phyloP scores from a whole-genome alignment of 1,140 invertebrate genomes.

The Drosophila yakuba region DNA sequence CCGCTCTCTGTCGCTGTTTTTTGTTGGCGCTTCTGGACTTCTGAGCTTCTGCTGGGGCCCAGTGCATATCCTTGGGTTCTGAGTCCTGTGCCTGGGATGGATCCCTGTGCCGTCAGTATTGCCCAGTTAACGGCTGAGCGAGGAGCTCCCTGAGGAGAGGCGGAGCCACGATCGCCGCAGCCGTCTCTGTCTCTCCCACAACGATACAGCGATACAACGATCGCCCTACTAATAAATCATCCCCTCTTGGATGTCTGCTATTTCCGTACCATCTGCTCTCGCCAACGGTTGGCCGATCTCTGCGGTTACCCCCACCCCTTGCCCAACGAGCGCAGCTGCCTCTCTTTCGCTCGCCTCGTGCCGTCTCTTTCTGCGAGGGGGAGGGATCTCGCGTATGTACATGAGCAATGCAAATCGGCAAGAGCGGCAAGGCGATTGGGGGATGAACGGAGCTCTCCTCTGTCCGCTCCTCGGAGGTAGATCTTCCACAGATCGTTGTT shows the following conservation, averaged over 20 bases:
- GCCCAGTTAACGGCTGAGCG: constrained; percentile 46
- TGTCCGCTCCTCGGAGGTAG: neutral
- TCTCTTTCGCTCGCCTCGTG: neutral
- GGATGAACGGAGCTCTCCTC: constrained; percentile 1
- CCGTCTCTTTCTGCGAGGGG: constrained; percentile 2
- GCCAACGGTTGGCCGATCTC: constrained; percentile 41
- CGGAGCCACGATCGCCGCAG: constrained; percentile 29
- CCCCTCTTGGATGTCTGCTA: constrained; percentile 34
- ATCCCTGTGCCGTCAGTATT: constrained; percentile 50
- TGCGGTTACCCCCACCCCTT: constrained; percentile 15
- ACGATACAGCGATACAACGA: constrained; percentile 12
- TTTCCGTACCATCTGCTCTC: constrained; percentile 36
- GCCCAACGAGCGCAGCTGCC: neutral
- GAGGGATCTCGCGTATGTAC: constrained; percentile 14
- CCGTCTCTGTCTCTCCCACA: neutral
- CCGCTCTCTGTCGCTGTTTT: neutral
- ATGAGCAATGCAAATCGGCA: constrained; percentile 14
- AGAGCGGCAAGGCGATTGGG: constrained; percentile 14
- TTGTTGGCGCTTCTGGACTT: no score
- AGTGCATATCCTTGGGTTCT: no score
- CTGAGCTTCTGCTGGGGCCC: no score
- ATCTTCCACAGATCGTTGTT: constrained; percentile 2
- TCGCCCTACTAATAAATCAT: constrained; percentile 71
- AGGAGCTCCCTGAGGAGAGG: constrained; percentile 23
- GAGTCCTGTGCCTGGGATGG: neutral